Percentiles rank a stretch among this genome's conserved stretches.
phyloP scores from a whole-genome alignment of 1,140 invertebrate species.

The Apis cerana region DNA sequence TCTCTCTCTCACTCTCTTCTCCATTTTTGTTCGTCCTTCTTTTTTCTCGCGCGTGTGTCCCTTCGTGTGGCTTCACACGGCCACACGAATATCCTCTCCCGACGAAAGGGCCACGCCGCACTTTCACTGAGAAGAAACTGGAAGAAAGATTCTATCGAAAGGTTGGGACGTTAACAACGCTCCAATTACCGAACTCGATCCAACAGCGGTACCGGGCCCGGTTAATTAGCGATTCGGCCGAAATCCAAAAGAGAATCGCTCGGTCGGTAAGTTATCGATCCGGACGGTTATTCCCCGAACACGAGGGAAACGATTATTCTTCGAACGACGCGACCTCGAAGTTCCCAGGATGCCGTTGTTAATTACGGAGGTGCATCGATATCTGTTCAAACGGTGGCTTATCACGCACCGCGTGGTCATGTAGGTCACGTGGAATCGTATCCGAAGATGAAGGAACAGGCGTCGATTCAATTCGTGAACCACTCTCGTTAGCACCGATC shows the following conservation, averaged over 20 bases:
- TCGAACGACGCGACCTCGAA: background rate
- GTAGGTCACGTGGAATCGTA: slow-evolving; percentile 1
- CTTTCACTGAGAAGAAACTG: slow-evolving; percentile 64
- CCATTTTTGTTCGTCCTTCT: background rate
- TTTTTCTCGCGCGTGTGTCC: slow-evolving; percentile 8
- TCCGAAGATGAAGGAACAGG: background rate
- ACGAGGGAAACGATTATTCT: slow-evolving; percentile 12
- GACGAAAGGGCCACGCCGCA: slow-evolving; percentile 52
- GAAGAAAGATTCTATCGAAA: slow-evolving; percentile 32
- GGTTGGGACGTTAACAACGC: slow-evolving; percentile 31
- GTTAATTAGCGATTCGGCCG: slow-evolving; percentile 25
- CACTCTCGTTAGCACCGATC: background rate
- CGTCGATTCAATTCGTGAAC: background rate
- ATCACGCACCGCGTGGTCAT: slow-evolving; percentile 23
- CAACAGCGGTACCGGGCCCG: background rate
- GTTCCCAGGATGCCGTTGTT: slow-evolving; percentile 18
- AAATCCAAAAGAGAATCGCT: background rate
- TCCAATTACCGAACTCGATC: slow-evolving; percentile 48
- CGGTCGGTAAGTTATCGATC: background rate
- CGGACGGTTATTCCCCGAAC: background rate
- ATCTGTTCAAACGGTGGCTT: slow-evolving; percentile 29
- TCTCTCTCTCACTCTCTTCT: slow-evolving; percentile 37
- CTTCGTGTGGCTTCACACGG: background rate
- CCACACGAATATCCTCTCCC: background rate
- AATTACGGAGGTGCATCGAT: slow-evolving; percentile 25